A percentile compares a stretch with the other conserved stretches of the same genome.
phyloP scores from a whole-genome alignment of 2,113 vertebrate genomes.

The Semicossyphus pulcher region DNA sequence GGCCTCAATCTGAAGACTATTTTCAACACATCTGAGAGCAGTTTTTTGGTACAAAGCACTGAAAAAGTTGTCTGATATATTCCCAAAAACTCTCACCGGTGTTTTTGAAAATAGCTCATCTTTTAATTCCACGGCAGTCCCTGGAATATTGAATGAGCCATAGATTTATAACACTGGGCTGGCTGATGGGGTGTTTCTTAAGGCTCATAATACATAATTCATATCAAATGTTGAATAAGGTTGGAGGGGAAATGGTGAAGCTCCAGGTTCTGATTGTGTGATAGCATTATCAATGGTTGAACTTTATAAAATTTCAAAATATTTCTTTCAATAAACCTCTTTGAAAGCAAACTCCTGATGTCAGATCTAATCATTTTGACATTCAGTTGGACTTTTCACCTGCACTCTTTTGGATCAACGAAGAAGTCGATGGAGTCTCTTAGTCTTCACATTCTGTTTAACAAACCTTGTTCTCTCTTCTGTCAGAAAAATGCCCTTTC shows the following conservation, averaged over 20 bases:
- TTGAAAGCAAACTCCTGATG: constrained; percentile 71
- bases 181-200: constrained; percentile 15
- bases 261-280: constrained; percentile 80
- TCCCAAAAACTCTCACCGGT: not conserved
- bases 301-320: constrained; percentile 83
- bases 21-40: constrained; percentile 10
- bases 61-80: not conserved
- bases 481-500: not conserved
- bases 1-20: not conserved
- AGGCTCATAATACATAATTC: constrained; percentile 40
- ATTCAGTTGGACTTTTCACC: not conserved
- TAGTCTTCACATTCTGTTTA: too few species aligned
- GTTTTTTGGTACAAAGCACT: not conserved
- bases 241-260: constrained; percentile 46
- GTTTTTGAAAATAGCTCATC: not conserved
- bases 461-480: too few species aligned
- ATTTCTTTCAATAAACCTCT: constrained; percentile 87
- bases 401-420: too few species aligned
- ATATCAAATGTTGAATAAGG: constrained; percentile 71
- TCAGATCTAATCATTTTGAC: constrained; percentile 16
- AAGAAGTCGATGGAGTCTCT: too few species aligned
- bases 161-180: constrained; percentile 10
- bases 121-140: not conserved
- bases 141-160: constrained; percentile 10
- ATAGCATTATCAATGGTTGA: constrained; percentile 79